phyloP scores from a whole-genome alignment of 92 coral and sea anemone species.

The Montipora capitata region DNA sequence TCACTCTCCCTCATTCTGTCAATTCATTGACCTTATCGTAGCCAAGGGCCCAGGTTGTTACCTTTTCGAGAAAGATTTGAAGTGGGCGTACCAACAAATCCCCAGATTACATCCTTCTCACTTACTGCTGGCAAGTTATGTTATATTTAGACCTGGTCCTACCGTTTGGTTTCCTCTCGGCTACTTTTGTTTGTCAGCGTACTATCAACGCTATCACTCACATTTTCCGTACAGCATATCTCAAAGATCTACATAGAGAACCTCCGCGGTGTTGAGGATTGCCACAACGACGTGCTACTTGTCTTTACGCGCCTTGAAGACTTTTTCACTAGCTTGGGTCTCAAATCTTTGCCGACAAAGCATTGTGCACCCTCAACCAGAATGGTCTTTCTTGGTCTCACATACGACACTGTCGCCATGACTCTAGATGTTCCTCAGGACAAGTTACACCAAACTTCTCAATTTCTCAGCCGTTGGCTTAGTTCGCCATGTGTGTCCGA shows the following conservation, averaged over 20 bases:
- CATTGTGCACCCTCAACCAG: no score
- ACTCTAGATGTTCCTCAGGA: no score
- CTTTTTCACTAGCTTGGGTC: no score
- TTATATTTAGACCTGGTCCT: slow-evolving; percentile 52
- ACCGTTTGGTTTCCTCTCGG: slow-evolving; percentile 65
- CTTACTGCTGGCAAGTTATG: slow-evolving; percentile 14
- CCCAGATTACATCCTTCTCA: slow-evolving; percentile 38
- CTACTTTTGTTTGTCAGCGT: slow-evolving; percentile 61
- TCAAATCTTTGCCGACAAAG: no score
- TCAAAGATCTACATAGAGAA: slow-evolving; percentile 50
- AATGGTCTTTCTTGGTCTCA: no score
- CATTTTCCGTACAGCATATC: no score
- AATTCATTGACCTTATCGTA: slow-evolving; percentile 28
- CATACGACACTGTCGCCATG: no score
- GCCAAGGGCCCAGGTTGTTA: slow-evolving; percentile 32
- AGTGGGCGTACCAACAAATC: background rate
- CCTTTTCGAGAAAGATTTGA: slow-evolving; percentile 52
- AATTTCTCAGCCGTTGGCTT: no score
- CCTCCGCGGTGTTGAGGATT: slow-evolving; percentile 53
- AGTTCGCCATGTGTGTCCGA: no score
- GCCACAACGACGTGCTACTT: slow-evolving; percentile 16
- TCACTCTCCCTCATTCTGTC: no score
- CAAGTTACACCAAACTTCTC: no score
- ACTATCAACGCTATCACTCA: slow-evolving; percentile 27
- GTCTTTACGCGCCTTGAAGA: slow-evolving; percentile 35